Conservation (phyloP, 1,140 invertebrate species). For the Aphaenogaster ashmeadi region DNA sequence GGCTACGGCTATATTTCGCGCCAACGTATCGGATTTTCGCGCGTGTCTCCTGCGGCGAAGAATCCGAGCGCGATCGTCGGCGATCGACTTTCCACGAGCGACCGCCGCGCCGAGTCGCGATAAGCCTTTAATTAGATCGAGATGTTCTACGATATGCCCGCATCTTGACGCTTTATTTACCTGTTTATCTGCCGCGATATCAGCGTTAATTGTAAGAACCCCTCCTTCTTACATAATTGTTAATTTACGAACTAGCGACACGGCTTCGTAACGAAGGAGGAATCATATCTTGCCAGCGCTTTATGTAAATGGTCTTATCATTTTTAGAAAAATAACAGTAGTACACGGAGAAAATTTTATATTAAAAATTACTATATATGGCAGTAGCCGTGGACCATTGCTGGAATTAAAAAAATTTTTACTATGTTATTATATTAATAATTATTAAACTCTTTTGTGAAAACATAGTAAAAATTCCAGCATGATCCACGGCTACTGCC, state of each 20-base stretch:
- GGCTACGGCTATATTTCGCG: conserved; percentile 3
- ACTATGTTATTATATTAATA: no score
- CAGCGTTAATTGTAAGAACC: neutral
- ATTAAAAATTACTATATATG: no score
- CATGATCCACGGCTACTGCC: no score
- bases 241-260: conserved; percentile 8
- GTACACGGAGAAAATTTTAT: no score
- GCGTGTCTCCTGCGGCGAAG: neutral
- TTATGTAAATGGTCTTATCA: neutral
- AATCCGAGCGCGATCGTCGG: conserved; percentile 3
- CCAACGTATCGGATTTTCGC: conserved; percentile 35
- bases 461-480: no score
- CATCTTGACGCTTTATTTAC: conserved; percentile 40
- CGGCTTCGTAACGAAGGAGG: neutral
- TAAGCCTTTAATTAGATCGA: conserved; percentile 56
- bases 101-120: conserved; percentile 24
- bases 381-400: no score
- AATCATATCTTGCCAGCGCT: neutral
- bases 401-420: no score
- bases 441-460: no score
- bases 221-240: conserved; percentile 53
- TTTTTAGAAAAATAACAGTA: conserved; percentile 6
- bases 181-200: conserved; percentile 9
- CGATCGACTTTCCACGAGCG: conserved; percentile 36
- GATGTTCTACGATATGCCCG: conserved; percentile 9